Conservation (phyloP, 2,797 vertebrate genomes). For the Sebastes cheni region DNA sequence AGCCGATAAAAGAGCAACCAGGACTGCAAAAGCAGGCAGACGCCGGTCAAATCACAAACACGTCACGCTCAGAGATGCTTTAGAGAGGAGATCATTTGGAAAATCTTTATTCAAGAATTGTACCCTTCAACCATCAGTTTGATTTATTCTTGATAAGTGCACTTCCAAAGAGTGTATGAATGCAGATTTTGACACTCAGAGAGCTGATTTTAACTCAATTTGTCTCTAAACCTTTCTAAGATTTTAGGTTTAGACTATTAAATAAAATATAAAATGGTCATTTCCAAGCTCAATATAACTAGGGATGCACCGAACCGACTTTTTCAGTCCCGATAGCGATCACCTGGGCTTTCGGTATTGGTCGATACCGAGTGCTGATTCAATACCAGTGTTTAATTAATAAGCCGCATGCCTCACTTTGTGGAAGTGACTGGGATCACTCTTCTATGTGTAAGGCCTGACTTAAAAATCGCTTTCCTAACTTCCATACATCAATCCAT, state of each 20-base stretch:
- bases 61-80: constrained; percentile 49
- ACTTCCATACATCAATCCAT: too few relatives aligned
- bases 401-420: too few relatives aligned
- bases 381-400: too few relatives aligned
- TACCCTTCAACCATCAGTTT: constrained; percentile 20
- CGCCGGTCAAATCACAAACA: constrained; percentile 81
- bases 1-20: background rate
- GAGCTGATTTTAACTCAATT: constrained; percentile 4
- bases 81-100: constrained; percentile 3
- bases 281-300: constrained; percentile 79
- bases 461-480: too few relatives aligned
- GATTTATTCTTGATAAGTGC: constrained; percentile 59
- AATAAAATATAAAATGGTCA: background rate
- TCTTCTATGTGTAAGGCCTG: too few relatives aligned
- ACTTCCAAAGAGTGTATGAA: constrained; percentile 55
- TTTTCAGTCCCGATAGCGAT: too few relatives aligned
- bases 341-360: too few relatives aligned
- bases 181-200: constrained; percentile 16
- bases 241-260: constrained; percentile 1
- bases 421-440: too few relatives aligned
- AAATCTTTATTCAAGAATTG: constrained; percentile 39
- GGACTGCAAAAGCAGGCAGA: constrained; percentile 5
- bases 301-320: too few relatives aligned
- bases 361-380: too few relatives aligned
- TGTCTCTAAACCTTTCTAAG: constrained; percentile 27